phyloP scores from a whole-genome alignment of 2,797 vertebrate species.

The Sus cebifrons region DNA sequence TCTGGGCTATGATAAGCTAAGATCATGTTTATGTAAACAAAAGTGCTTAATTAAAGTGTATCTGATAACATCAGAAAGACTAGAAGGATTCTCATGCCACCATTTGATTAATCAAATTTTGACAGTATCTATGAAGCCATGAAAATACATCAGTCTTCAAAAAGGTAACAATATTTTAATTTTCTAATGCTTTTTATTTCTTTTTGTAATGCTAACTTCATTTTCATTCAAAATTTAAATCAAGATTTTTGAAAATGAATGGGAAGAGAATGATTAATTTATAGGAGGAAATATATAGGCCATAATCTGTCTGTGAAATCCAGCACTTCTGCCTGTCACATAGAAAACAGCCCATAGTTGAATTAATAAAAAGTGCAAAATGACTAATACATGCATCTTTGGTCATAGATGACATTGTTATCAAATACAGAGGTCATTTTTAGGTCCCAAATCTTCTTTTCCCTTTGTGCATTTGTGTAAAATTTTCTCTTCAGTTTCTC shows the following conservation, averaged over 20 bases:
- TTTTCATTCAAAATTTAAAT: constrained; percentile 61
- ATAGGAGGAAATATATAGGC: constrained; percentile 46
- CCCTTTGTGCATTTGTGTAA: constrained; percentile 15
- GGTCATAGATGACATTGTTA: not conserved
- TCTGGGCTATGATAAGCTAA: constrained; percentile 79
- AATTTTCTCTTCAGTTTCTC: constrained; percentile 36
- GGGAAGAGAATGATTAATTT: constrained; percentile 65
- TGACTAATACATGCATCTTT: constrained; percentile 28
- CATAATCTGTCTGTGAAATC: not conserved
- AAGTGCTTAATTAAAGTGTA: constrained; percentile 79
- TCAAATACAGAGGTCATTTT: constrained; percentile 48
- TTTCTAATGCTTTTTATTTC: constrained; percentile 55
- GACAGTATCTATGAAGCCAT: not conserved
- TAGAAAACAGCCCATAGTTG: constrained; percentile 43
- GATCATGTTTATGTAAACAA: constrained; percentile 84
- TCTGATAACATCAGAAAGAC: constrained; percentile 63
- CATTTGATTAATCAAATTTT: constrained; percentile 66
- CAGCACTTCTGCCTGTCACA: not conserved
- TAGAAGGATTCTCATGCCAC: constrained; percentile 21
- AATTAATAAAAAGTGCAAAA: constrained; percentile 54
- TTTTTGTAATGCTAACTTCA: constrained; percentile 47
- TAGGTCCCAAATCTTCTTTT: constrained; percentile 20
- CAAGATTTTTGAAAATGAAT: constrained; percentile 61
- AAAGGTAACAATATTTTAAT: constrained; percentile 36
- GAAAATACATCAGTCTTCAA: constrained; percentile 24